phyloP scores from a whole-genome alignment of 2,113 vertebrate species.

The Colossoma macropomum region DNA sequence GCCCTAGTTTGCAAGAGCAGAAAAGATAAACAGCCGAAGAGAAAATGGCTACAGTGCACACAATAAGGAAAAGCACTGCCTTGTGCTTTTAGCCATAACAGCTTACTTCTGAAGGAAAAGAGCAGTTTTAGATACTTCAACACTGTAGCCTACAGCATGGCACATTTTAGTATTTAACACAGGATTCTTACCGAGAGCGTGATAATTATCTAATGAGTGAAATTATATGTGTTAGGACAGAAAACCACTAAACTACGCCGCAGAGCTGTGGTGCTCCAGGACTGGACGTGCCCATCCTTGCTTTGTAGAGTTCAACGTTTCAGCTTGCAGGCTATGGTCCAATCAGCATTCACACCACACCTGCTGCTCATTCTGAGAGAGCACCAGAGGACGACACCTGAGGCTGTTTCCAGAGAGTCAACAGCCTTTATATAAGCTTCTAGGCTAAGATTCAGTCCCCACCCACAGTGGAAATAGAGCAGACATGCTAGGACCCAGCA shows the following conservation, averaged over 20 bases:
- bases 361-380: not conserved
- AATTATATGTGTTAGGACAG: constrained; percentile 9
- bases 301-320: not conserved
- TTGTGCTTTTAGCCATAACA: not conserved
- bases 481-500: constrained; percentile 29
- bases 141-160: not conserved
- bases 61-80: not conserved
- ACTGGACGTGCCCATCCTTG: not conserved
- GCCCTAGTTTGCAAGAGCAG: no score
- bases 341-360: constrained; percentile 5
- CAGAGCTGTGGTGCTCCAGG: not conserved
- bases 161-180: not conserved
- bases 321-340: not conserved
- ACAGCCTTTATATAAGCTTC: not conserved
- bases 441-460: not conserved
- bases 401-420: constrained; percentile 20
- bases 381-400: not conserved
- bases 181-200: not conserved
- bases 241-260: not conserved
- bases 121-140: not conserved
- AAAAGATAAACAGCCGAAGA: not conserved
- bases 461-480: constrained; percentile 11
- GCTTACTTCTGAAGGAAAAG: not conserved
- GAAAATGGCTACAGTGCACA: not conserved
- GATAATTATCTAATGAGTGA: constrained; percentile 12